A percentile compares a stretch with the other conserved stretches of the same genome.
phyloP scores from a whole-genome alignment of 1,140 invertebrate genomes.

The Platorchestia sp. region DNA sequence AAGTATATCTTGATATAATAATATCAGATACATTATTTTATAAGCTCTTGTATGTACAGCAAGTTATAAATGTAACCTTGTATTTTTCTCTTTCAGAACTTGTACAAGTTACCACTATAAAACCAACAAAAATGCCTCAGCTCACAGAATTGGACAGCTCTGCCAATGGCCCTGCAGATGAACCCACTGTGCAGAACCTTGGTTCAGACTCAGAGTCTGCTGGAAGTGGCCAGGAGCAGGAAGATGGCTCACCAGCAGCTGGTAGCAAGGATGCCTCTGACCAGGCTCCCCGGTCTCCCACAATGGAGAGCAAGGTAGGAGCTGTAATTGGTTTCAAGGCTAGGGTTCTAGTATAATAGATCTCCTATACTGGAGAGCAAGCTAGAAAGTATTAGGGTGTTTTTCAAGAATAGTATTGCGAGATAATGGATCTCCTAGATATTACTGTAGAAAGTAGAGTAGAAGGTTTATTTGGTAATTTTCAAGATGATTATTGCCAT shows the following conservation, averaged over 20 bases:
- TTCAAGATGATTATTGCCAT: too few relatives aligned
- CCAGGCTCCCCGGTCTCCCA: not conserved
- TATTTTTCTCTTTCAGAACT: not conserved
- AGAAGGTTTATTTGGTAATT: too few relatives aligned
- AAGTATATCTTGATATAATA: too few relatives aligned
- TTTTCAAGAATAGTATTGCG: too few relatives aligned
- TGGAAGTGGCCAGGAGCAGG: conserved; percentile 9
- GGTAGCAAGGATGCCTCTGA: conserved; percentile 32
- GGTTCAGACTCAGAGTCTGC: conserved; percentile 28
- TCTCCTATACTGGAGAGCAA: too few relatives aligned
- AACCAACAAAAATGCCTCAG: conserved; percentile 23
- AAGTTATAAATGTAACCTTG: not conserved
- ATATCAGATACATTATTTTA: too few relatives aligned
- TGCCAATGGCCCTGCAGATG: conserved; percentile 35
- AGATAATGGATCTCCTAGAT: too few relatives aligned
- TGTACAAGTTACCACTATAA: not conserved
- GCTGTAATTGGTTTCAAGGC: too few relatives aligned
- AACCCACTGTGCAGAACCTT: conserved; percentile 32
- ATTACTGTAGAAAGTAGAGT: too few relatives aligned
- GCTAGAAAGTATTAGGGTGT: too few relatives aligned
- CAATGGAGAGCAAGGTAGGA: conserved; percentile 31
- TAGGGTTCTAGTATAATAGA: too few relatives aligned
- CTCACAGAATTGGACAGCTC: conserved; percentile 39
- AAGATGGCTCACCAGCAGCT: conserved; percentile 11
- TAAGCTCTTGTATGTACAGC: too few relatives aligned